A percentile compares a stretch with the other conserved stretches of the same genome.
Evolutionary conservation across 2,888 invertebrate species (phyloP).

Genomic region (Tipula unca): DNA sequence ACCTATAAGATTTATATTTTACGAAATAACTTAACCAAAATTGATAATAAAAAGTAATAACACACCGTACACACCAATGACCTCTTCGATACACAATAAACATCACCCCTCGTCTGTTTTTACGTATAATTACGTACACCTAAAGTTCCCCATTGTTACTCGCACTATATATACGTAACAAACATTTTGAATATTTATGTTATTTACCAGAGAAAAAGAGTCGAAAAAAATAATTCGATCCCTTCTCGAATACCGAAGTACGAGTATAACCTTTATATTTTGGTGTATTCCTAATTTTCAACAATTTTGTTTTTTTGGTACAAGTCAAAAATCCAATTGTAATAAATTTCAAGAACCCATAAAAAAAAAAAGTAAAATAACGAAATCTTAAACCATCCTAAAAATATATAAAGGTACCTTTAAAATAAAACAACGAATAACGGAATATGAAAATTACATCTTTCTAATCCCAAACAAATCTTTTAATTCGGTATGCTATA

Average conservation of each 20-base stretch:
- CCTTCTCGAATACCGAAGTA: not conserved
- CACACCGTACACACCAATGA: not conserved
- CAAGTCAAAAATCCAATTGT: not conserved
- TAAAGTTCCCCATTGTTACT: not conserved
- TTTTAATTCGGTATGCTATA: not conserved
- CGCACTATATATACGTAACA: not conserved
- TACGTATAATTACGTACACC: not conserved
- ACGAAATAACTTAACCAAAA: slow-evolving; percentile 8
- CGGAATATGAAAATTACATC: not conserved
- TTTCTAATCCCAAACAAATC: slow-evolving; percentile 8
- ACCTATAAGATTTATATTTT: not conserved
- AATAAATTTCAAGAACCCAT: not conserved
- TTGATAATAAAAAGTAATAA: not conserved
- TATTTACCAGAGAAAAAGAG: not conserved
- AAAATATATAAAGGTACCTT: not conserved
- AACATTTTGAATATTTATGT: not conserved
- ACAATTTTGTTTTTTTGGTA: not conserved
- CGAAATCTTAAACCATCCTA: not conserved
- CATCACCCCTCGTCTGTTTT: not conserved
- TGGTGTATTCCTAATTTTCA: not conserved
- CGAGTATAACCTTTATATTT: not conserved
- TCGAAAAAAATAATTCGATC: not conserved
- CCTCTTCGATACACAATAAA: not conserved
- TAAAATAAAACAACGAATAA: not conserved
- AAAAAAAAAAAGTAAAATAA: not conserved